These are phyloP conservation scores for Nezara viridula DNA, from an alignment of 2,888 invertebrate genomes.

Conservation along the genomic window DNA sequence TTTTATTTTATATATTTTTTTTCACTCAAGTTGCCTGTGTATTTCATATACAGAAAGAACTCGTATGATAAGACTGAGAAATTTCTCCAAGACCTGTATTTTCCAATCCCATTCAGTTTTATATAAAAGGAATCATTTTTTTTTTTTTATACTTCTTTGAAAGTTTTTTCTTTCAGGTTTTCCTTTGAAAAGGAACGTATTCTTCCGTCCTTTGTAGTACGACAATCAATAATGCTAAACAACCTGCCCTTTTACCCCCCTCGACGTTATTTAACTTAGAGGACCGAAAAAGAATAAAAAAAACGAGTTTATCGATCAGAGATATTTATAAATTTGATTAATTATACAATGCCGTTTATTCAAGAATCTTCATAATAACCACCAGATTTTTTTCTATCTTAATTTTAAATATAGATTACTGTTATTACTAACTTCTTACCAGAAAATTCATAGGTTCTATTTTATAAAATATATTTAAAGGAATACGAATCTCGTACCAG, in stretches of 20 bases:
- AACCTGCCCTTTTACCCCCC: neutral
- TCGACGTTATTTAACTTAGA: neutral
- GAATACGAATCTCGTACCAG: no score
- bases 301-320: neutral
- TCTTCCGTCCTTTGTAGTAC: neutral
- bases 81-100: neutral
- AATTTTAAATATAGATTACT: no score
- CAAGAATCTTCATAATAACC: no score
- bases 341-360: no score
- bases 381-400: no score
- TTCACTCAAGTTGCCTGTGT: no score
- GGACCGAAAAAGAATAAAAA: neutral
- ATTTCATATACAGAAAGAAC: neutral
- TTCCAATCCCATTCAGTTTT: constrained; percentile 1
- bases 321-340: neutral
- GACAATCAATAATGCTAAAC: neutral
- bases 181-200: neutral
- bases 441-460: no score
- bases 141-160: neutral
- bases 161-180: neutral
- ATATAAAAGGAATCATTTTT: neutral
- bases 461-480: no score
- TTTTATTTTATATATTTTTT: neutral
- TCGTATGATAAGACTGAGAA: neutral
- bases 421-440: no score